Evolutionary conservation across 92 coral and sea anemone genomes (phyloP), one percentile per base, ranked within the genome.

Genomic region (Umimayanthus kanabou): DNA sequence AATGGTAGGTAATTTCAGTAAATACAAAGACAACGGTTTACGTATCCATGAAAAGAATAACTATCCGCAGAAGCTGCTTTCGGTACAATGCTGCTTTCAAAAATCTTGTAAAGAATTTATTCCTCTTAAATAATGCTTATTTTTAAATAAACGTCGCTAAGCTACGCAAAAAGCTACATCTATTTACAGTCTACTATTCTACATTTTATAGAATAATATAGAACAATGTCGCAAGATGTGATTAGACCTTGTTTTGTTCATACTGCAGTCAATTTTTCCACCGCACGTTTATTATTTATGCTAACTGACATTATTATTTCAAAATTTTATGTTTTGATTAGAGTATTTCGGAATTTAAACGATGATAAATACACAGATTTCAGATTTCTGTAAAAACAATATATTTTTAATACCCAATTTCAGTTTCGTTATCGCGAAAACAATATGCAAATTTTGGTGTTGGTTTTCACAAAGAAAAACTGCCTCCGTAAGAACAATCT

Each of bases 381-480:
- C n/a, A 23, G n/a, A 61, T 61, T 5, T 20, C 4, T 61, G n/a
- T 18, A 61, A 61, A 61, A 61, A 61, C n/a, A 61, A 61, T 61
- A 61, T 61, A 61, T 18, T 23, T 22, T 61, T 6, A 22, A 61
- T 61, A 20, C 25, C 69, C 2, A 61, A 53, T 13, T 55, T 55
- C 2, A 11, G 64, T 1, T 55, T 55, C 9, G 15, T 55, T 50
- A 9, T 29, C 7, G 40, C 28, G 43, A 79, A 80, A 30, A 72
- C 72, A 55, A 80, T 53, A 80, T 80, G 72, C 84, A 80, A 80
- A 80, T 80, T 57, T 49, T 55, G 40, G n/a, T 67, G 58, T 57
- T 4, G 82, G 25, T 28, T 49, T 80, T 25, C 69, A 61, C 7
- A 61, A 61, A 61, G 69, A 61, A 61, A 42, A 57, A 57, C 69